These are phyloP conservation scores for Coreoperca whiteheadi DNA, from an alignment of 2,113 vertebrate species.

Conservation along the genomic window DNA sequence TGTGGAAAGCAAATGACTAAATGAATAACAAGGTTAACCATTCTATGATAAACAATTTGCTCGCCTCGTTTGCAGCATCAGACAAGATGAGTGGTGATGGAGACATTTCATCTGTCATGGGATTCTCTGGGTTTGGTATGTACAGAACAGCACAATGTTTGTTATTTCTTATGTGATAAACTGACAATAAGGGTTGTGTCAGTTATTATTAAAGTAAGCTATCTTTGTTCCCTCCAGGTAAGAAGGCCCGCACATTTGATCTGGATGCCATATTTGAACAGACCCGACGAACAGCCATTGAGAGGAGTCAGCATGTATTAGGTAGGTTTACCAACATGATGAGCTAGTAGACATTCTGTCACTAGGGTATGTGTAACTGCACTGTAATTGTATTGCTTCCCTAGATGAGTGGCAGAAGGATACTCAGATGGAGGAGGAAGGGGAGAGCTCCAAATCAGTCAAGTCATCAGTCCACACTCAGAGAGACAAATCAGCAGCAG, in stretches of 20 bases:
- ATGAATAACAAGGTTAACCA: too few relatives aligned
- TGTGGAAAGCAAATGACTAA: neutral
- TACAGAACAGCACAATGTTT: neutral
- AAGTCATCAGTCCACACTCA: constrained; percentile 30
- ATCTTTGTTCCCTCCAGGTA: constrained; percentile 82
- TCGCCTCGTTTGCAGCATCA: constrained; percentile 16
- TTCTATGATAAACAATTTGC: neutral
- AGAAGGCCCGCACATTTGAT: constrained; percentile 97
- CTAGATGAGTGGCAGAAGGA: constrained; percentile 77
- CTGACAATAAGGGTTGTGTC: neutral
- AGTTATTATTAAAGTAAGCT: neutral
- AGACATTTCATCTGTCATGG: constrained; percentile 84
- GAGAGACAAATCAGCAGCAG: constrained; percentile 52
- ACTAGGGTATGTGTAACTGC: neutral
- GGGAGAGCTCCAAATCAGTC: constrained; percentile 62
- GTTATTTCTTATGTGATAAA: neutral
- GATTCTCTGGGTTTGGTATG: constrained; percentile 87
- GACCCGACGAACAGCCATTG: constrained; percentile 95
- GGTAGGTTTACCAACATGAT: constrained; percentile 81
- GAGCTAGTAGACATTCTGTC: neutral
- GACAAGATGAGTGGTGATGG: constrained; percentile 60
- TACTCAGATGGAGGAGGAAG: constrained; percentile 51
- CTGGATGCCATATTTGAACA: constrained; percentile 97
- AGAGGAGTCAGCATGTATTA: constrained; percentile 90
- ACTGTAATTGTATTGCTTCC: neutral